Percentiles rank a stretch among this genome's conserved stretches.
phyloP scores from a whole-genome alignment of 1,140 invertebrate species.

The Pseudomyrmex concolor region DNA sequence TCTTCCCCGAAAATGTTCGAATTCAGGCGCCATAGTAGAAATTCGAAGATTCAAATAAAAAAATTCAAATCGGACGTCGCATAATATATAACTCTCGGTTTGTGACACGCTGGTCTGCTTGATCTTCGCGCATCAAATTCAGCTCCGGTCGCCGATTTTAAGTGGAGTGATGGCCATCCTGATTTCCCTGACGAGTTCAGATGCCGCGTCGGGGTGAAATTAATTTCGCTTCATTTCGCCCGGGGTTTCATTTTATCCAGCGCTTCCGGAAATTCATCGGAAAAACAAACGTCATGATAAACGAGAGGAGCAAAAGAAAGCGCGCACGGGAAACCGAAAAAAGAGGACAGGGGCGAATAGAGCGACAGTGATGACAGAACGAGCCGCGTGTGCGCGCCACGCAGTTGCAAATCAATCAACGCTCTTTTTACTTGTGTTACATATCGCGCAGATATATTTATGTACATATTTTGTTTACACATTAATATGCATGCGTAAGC shows the following conservation, averaged over 20 bases:
- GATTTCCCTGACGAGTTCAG: constrained; percentile 73
- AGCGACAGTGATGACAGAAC: constrained; percentile 40
- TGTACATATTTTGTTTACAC: constrained; percentile 24
- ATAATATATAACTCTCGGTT: constrained; percentile 45
- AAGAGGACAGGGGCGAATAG: background rate
- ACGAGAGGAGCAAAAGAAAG: constrained; percentile 50
- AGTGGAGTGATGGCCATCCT: constrained; percentile 55
- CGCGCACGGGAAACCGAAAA: background rate
- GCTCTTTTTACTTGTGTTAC: constrained; percentile 14
- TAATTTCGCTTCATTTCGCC: constrained; percentile 73
- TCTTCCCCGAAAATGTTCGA: constrained; percentile 65
- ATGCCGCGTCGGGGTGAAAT: constrained; percentile 66
- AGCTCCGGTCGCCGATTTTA: constrained; percentile 58
- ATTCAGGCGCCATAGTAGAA: constrained; percentile 48
- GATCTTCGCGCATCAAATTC: constrained; percentile 62
- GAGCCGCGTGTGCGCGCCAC: constrained; percentile 8
- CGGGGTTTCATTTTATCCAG: constrained; percentile 34
- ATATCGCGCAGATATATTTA: constrained; percentile 33
- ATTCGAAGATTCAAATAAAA: constrained; percentile 23
- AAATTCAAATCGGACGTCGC: constrained; percentile 24
- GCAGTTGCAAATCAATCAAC: constrained; percentile 57
- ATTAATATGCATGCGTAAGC: constrained; percentile 21
- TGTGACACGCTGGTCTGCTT: constrained; percentile 9
- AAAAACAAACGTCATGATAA: constrained; percentile 55
- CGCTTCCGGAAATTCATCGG: constrained; percentile 60